Conservation (phyloP, 53 echinoderm and acorn worm genomes). For the Zoroaster sp. region DNA sequence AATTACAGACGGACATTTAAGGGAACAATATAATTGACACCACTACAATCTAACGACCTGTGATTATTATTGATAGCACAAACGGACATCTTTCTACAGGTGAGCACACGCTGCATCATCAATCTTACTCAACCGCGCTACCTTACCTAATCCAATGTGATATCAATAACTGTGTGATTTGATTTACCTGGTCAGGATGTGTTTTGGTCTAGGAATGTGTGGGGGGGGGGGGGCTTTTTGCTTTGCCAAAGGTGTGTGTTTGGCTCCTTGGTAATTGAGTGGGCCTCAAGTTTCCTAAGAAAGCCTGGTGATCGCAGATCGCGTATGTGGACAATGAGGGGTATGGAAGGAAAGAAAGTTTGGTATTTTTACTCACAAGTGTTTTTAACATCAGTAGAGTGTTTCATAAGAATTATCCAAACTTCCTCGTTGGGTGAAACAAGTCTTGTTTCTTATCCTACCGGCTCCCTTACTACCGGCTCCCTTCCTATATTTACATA, state of each 20-base stretch:
- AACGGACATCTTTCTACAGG: background rate
- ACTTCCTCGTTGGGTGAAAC: no score
- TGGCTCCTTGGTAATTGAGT: background rate
- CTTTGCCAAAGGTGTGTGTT: background rate
- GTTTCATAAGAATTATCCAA: no score
- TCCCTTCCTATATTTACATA: no score
- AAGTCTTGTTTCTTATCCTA: no score
- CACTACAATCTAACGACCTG: background rate
- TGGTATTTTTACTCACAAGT: no score
- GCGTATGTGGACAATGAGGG: no score
- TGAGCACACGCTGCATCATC: background rate
- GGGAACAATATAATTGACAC: background rate
- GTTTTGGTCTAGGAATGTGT: background rate
- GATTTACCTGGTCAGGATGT: background rate
- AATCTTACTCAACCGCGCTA: background rate
- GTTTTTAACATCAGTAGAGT: no score
- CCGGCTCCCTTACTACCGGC: no score
- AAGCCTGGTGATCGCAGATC: background rate
- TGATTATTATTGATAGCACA: background rate
- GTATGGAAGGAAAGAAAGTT: no score
- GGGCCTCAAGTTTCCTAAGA: background rate
- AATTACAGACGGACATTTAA: background rate
- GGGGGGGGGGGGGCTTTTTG: background rate
- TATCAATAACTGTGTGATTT: background rate
- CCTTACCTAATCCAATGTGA: background rate